A percentile compares a stretch with the other conserved stretches of the same genome.
Conservation (phyloP, 2,113 vertebrate genomes). For the Hippocampus mohnikei region DNA sequence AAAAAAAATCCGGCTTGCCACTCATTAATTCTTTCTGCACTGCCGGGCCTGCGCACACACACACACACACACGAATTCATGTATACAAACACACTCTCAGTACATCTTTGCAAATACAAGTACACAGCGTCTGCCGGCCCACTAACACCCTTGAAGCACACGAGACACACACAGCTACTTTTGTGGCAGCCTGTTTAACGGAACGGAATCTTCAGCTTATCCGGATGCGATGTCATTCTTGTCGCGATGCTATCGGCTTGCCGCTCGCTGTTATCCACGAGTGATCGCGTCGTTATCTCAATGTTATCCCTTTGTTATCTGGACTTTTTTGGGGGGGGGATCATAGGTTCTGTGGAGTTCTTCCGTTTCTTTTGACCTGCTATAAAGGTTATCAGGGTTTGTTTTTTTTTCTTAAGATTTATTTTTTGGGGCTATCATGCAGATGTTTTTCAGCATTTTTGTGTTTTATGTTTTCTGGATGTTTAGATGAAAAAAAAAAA, state of each 20-base stretch:
- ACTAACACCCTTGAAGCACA: too few relatives aligned
- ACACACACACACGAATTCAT: constrained; percentile 28
- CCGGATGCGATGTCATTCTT: background rate
- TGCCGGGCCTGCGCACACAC: constrained; percentile 20
- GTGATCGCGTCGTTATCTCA: background rate
- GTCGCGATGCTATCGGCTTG: background rate
- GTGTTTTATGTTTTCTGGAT: too few relatives aligned
- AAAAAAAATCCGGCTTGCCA: constrained; percentile 57
- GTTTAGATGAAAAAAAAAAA: too few relatives aligned
- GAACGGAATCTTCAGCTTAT: background rate
- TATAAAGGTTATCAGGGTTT: too few relatives aligned
- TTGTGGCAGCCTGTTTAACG: background rate
- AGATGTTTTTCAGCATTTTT: too few relatives aligned
- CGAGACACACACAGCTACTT: background rate
- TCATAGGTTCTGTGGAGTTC: background rate
- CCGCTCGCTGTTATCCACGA: background rate
- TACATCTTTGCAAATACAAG: background rate
- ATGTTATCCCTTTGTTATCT: background rate
- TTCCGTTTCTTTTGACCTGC: background rate
- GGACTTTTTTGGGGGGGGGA: background rate
- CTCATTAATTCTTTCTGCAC: constrained; percentile 65
- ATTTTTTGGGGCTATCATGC: too few relatives aligned
- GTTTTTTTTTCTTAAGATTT: too few relatives aligned
- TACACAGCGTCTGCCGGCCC: background rate
- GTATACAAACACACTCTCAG: constrained; percentile 53